Conservation (phyloP, 2,888 invertebrate species). For the Catocala fraxini region DNA sequence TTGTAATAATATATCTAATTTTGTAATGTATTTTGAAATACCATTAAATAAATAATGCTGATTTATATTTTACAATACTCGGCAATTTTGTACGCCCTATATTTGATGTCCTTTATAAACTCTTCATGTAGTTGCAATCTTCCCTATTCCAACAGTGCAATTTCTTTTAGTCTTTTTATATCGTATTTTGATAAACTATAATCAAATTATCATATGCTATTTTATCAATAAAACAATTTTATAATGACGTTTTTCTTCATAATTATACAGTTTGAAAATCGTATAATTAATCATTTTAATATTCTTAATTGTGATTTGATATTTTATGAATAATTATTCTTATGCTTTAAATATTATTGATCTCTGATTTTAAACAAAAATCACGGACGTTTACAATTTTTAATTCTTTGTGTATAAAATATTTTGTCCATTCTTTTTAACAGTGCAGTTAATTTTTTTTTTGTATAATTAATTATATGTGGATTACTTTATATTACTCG, state of each 20-base stretch:
- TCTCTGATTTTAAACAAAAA: slow-evolving; percentile 26
- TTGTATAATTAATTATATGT: too few relatives aligned
- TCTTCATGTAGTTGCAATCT: slow-evolving; percentile 7
- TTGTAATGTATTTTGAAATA: slow-evolving; percentile 3
- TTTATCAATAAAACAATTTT: slow-evolving; percentile 8
- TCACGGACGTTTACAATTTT: slow-evolving; percentile 1
- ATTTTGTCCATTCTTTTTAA: too few relatives aligned
- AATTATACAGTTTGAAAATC: too few relatives aligned
- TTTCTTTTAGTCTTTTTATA: slow-evolving; percentile 40
- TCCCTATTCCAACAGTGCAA: slow-evolving; percentile 44
- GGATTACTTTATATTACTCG: too few relatives aligned
- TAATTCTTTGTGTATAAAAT: background rate
- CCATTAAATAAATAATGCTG: background rate
- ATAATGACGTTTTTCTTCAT: background rate
- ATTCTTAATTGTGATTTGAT: slow-evolving; percentile 9
- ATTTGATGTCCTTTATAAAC: slow-evolving; percentile 9
- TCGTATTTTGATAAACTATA: slow-evolving; percentile 28
- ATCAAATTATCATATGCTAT: slow-evolving; percentile 25
- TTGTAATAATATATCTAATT: background rate
- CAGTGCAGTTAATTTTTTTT: too few relatives aligned
- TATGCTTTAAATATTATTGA: slow-evolving; percentile 33
- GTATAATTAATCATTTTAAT: slow-evolving; percentile 2
- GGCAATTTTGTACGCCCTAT: slow-evolving; percentile 8
- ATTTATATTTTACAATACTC: background rate
- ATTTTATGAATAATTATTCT: slow-evolving; percentile 1